These are phyloP conservation scores for Castor canadensis DNA, from an alignment of 2,113 vertebrate species.

Conservation along the genomic window DNA sequence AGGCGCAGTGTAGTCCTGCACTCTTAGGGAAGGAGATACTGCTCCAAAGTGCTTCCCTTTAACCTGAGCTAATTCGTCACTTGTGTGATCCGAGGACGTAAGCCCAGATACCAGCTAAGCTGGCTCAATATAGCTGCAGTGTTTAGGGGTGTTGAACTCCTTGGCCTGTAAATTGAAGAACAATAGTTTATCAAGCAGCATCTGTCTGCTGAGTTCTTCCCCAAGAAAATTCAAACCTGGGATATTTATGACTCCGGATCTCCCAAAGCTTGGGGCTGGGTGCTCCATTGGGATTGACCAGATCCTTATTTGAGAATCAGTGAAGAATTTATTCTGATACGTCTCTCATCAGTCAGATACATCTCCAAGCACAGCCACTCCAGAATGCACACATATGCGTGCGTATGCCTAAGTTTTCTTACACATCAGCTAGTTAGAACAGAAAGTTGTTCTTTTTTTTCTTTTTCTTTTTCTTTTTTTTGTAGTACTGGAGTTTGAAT, in stretches of 20 bases:
- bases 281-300: neutral
- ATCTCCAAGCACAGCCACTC: too few relatives aligned
- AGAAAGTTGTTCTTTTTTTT: neutral
- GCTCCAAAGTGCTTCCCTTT: neutral
- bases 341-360: too few relatives aligned
- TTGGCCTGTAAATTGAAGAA: neutral
- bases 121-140: neutral
- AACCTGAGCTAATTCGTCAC: neutral
- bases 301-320: neutral
- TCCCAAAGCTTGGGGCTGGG: neutral
- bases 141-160: neutral
- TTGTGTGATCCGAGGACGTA: neutral
- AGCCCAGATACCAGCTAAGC: neutral
- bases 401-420: neutral
- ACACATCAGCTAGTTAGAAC: too few relatives aligned
- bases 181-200: neutral
- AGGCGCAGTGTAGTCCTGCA: neutral
- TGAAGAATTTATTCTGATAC: neutral
- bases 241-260: neutral
- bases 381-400: neutral
- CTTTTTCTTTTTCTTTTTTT: too few relatives aligned
- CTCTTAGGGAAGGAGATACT: neutral
- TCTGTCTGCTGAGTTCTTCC: neutral
- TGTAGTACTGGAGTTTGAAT: too few relatives aligned
- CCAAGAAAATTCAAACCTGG: neutral